A percentile compares a stretch with the other conserved stretches of the same genome.
Evolutionary conservation across 2,888 invertebrate genomes (phyloP).

Genomic region (Harpalus rufipes): DNA sequence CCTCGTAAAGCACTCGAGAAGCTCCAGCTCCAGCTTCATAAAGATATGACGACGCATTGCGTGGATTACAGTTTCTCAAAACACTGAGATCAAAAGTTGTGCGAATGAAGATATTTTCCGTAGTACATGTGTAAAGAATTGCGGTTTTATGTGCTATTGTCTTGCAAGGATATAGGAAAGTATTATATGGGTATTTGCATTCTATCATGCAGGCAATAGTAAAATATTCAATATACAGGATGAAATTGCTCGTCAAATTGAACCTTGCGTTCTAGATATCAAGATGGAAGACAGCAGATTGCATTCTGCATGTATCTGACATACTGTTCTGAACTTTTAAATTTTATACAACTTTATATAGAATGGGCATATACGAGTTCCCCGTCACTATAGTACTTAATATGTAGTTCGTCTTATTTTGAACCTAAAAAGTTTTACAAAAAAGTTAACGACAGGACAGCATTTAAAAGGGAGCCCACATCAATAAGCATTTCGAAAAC

Average conservation of each 20-base stretch:
- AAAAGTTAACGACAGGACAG: no score
- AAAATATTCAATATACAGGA: slow-evolving; percentile 7
- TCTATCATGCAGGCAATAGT: not conserved
- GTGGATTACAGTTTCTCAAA: no score
- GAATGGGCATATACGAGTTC: not conserved
- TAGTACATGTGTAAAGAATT: not conserved
- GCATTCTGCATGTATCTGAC: not conserved
- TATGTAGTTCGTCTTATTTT: no score
- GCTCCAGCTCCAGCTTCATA: slow-evolving; percentile 8
- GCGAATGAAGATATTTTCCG: not conserved
- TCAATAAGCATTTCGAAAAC: no score
- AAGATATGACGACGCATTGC: slow-evolving; percentile 6
- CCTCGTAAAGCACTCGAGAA: slow-evolving; percentile 35
- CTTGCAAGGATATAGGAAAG: not conserved
- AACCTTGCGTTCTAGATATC: not conserved
- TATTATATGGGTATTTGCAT: not conserved
- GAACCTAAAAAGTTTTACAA: no score
- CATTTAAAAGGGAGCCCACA: no score
- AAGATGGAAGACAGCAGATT: not conserved
- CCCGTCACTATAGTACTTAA: not conserved
- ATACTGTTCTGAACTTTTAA: not conserved
- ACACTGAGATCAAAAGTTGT: no score
- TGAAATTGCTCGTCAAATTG: slow-evolving; percentile 19
- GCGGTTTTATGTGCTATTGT: not conserved
- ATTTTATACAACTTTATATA: not conserved